Evolutionary conservation across 2,888 invertebrate species (phyloP).

Genomic region (Morpho deidamia): DNA sequence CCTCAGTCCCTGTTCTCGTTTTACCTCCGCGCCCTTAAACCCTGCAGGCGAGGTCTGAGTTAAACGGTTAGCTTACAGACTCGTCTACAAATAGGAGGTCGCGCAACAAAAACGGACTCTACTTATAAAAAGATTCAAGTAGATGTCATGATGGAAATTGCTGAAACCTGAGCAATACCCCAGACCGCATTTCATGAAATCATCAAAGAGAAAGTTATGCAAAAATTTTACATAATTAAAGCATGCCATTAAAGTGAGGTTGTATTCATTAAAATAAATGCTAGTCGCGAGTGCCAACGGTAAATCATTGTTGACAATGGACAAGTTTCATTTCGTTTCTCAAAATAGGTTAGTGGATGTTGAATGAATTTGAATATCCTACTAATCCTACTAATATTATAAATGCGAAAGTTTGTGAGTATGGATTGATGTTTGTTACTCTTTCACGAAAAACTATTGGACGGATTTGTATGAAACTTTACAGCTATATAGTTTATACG

Average conservation of each 20-base stretch:
- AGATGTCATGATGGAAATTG: not conserved
- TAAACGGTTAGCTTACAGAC: no score
- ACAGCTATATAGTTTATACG: no score
- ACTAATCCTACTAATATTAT: not conserved
- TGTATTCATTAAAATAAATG: conserved; percentile 9
- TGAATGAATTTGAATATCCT: not conserved
- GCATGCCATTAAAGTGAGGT: conserved; percentile 3
- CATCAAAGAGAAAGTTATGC: conserved; percentile 6
- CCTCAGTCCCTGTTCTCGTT: no score
- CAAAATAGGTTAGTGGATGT: not conserved
- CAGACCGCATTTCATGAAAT: not conserved
- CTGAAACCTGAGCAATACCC: conserved; percentile 3
- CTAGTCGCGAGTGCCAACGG: conserved; percentile 2
- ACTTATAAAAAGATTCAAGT: not conserved
- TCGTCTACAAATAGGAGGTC: no score
- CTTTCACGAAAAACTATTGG: no score
- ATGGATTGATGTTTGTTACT: no score
- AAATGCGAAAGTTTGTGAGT: not conserved
- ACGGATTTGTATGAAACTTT: no score
- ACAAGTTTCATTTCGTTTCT: conserved; percentile 4
- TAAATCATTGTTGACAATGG: conserved; percentile 5
- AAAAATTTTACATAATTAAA: conserved; percentile 7
- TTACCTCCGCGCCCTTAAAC: no score
- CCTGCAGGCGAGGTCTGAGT: no score
- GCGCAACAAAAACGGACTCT: no score